Conservation (phyloP, 1,140 invertebrate species). For the Drosophila nigrodunni region DNA sequence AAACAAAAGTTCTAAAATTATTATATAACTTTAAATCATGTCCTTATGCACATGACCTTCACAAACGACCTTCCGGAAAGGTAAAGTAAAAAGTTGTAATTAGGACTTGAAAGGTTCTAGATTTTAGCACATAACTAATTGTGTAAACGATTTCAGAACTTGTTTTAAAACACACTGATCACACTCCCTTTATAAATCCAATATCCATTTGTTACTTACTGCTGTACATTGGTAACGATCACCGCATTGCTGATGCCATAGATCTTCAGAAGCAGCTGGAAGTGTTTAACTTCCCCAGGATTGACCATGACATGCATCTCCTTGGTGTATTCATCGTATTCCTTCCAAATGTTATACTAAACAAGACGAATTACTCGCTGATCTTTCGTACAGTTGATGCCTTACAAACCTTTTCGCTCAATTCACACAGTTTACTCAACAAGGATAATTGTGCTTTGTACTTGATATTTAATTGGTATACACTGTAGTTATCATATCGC, state of each 20-base stretch:
- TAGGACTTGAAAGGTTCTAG: too few species aligned
- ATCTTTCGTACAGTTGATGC: neutral
- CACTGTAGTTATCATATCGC: slow-evolving; percentile 66
- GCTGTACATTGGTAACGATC: slow-evolving; percentile 32
- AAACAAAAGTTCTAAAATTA: neutral
- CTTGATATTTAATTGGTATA: slow-evolving; percentile 52
- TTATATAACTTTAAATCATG: neutral
- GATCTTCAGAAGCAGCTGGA: slow-evolving; percentile 44
- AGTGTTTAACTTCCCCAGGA: slow-evolving; percentile 44
- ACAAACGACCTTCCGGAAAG: too few species aligned
- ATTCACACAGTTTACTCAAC: neutral
- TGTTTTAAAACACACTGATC: too few species aligned
- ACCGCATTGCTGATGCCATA: slow-evolving; percentile 52
- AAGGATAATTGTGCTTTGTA: slow-evolving; percentile 48
- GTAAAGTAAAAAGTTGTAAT: too few species aligned
- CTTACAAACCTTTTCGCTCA: neutral
- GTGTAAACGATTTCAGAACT: too few species aligned
- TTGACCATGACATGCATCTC: slow-evolving; percentile 71
- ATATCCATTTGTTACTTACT: neutral
- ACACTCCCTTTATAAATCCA: too few species aligned
- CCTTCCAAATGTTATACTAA: slow-evolving; percentile 74
- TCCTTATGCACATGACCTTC: too few species aligned
- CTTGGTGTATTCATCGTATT: slow-evolving; percentile 55
- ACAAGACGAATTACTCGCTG: neutral
- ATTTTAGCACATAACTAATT: too few species aligned